Percentiles rank a stretch among this genome's conserved stretches.
These are phyloP conservation scores for Cybosia mesomella DNA, from an alignment of 2,888 invertebrate genomes.

Conservation along the genomic window DNA sequence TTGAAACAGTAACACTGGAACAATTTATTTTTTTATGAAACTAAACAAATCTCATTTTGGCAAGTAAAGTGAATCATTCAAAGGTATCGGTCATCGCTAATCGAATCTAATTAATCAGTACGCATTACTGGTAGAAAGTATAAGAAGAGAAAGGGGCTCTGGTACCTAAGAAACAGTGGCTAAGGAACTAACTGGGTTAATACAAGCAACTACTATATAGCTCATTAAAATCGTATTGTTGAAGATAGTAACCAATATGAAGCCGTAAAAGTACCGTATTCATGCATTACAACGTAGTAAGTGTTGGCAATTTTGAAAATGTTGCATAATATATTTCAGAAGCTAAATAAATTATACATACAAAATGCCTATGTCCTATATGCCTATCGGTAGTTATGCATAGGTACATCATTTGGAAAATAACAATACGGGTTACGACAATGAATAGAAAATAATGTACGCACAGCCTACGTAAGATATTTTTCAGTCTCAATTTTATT, in stretches of 20 bases:
- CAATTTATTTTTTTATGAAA: constrained; percentile 46
- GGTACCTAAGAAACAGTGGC: constrained; percentile 49
- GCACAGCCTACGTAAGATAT: neutral
- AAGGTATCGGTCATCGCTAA: constrained; percentile 72
- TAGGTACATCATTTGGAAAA: neutral
- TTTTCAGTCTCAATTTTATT: neutral
- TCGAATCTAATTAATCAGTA: constrained; percentile 84
- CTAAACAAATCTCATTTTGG: constrained; percentile 65
- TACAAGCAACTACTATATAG: constrained; percentile 25
- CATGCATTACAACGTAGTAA: constrained; percentile 5
- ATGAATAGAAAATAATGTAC: too few relatives aligned
- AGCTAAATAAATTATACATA: neutral
- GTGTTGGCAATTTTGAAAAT: neutral
- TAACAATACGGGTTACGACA: too few relatives aligned
- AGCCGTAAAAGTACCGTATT: neutral
- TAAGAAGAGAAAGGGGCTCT: constrained; percentile 78
- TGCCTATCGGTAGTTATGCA: neutral
- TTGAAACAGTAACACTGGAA: constrained; percentile 35
- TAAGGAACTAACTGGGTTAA: constrained; percentile 27
- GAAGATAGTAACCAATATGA: constrained; percentile 17
- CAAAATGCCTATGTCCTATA: neutral
- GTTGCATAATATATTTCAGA: neutral
- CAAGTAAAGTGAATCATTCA: constrained; percentile 60
- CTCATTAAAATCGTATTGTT: constrained; percentile 42
- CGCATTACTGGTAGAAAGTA: constrained; percentile 82